Evolutionary conservation across 2,113 vertebrate genomes (phyloP).

Genomic region (Piaya cayana): DNA sequence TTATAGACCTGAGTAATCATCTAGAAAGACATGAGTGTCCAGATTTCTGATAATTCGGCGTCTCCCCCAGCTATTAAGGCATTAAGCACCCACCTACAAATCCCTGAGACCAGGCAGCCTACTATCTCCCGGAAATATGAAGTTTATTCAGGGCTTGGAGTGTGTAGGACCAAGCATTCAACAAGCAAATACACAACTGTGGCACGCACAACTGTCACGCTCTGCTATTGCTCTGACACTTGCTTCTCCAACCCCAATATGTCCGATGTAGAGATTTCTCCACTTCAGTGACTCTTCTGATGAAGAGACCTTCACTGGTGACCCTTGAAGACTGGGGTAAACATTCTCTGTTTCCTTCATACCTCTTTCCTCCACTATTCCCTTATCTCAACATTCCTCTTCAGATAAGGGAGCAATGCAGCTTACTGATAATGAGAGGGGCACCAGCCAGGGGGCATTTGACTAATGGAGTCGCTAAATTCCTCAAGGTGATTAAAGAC

Average conservation of each 20-base stretch:
- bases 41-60: neutral
- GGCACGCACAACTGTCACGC: neutral
- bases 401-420: constrained; percentile 49
- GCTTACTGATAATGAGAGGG: neutral
- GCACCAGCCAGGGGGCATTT: constrained; percentile 21
- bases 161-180: neutral
- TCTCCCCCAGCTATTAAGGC: neutral
- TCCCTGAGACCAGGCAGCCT: neutral
- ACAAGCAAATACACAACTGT: neutral
- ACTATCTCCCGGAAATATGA: neutral
- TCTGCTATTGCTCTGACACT: neutral
- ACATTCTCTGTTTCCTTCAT: neutral
- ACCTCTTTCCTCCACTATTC: neutral
- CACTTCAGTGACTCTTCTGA: neutral
- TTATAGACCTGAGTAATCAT: neutral
- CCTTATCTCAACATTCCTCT: constrained; percentile 33
- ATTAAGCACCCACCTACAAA: neutral
- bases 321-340: neutral
- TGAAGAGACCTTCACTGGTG: constrained; percentile 2
- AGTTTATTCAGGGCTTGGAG: neutral
- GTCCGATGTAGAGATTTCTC: neutral
- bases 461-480: neutral
- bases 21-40: constrained; percentile 2
- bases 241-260: neutral
- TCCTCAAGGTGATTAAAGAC: constrained; percentile 39